Conservation (phyloP, 2,113 vertebrate genomes). For the Acanthochromis polyacanthus region DNA sequence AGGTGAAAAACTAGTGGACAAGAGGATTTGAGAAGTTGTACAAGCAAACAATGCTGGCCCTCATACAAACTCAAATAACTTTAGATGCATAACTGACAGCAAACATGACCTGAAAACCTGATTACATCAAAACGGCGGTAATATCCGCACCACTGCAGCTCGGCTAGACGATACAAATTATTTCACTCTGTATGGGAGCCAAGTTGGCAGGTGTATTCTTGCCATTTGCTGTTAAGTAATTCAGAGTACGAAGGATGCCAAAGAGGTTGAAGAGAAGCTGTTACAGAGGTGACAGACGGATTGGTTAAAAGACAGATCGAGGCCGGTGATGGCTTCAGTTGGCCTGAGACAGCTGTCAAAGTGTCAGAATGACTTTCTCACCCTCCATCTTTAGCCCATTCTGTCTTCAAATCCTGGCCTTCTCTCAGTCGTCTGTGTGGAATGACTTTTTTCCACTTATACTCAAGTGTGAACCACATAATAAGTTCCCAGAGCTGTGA, state of each 20-base stretch:
- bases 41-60: conserved; percentile 16
- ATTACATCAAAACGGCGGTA: not conserved
- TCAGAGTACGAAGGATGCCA: conserved; percentile 2
- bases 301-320: conserved; percentile 40
- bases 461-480: conserved; percentile 1
- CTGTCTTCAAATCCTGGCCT: conserved; percentile 16
- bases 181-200: not conserved
- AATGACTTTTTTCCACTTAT: not conserved
- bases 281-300: conserved; percentile 44
- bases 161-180: not conserved
- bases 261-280: conserved; percentile 17
- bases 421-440: not conserved
- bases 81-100: not conserved
- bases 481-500: not conserved
- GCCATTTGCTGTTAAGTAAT: conserved; percentile 9
- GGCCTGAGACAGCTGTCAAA: conserved; percentile 52
- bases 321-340: conserved; percentile 44
- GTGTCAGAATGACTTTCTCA: conserved; percentile 41
- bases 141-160: not conserved
- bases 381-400: conserved; percentile 1
- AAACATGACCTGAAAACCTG: not conserved
- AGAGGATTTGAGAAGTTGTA: conserved; percentile 20
- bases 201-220: conserved; percentile 14
- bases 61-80: not conserved
- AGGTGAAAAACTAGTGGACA: conserved; percentile 51